These are phyloP conservation scores for Muntiacus reevesi DNA, from an alignment of 2,113 vertebrate genomes.

Conservation along the genomic window DNA sequence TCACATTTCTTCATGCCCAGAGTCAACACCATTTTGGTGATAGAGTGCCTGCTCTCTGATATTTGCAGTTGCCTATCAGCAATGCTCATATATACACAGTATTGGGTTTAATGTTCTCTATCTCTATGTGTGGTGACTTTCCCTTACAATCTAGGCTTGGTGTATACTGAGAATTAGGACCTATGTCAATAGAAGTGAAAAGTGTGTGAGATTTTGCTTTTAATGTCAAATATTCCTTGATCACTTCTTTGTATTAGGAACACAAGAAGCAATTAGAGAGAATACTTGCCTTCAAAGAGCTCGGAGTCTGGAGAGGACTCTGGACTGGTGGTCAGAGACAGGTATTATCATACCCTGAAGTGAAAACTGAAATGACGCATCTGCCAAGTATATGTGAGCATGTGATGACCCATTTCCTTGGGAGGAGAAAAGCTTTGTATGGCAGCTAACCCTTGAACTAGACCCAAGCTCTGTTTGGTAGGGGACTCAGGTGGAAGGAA, in stretches of 20 bases:
- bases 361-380: background rate
- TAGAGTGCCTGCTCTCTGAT: background rate
- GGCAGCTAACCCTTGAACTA: background rate
- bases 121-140: background rate
- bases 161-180: background rate
- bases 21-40: background rate
- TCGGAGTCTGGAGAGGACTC: background rate
- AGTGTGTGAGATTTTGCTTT: background rate
- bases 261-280: background rate
- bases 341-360: background rate
- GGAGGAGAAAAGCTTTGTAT: background rate
- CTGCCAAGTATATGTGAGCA: rapidly evolving
- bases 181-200: background rate
- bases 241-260: background rate
- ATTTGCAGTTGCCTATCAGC: background rate
- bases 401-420: background rate
- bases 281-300: background rate
- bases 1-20: background rate
- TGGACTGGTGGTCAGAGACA: background rate
- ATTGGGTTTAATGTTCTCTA: background rate
- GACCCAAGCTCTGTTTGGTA: background rate
- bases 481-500: background rate
- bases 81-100: background rate
- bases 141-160: background rate
- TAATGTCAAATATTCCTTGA: background rate